Percentiles rank a stretch among this genome's conserved stretches.
Conservation (phyloP, 1,140 invertebrate genomes). For the Leptopilina boulardi region DNA sequence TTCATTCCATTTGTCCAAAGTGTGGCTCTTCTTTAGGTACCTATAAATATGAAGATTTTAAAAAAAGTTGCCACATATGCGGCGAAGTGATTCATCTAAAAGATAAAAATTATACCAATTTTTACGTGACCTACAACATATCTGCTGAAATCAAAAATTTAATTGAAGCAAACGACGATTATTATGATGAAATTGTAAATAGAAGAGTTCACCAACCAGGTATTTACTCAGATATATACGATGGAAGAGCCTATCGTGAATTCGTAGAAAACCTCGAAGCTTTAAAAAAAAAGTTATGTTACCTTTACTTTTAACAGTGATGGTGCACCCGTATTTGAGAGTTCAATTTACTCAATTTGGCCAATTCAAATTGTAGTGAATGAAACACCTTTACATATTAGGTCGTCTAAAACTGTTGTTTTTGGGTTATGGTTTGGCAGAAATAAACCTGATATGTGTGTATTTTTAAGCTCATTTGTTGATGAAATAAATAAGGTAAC, state of each 20-base stretch:
- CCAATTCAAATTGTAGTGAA: slow-evolving; percentile 25
- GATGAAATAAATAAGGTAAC: not conserved
- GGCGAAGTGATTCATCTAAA: slow-evolving; percentile 35
- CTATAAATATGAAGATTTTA: slow-evolving; percentile 18
- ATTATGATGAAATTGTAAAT: slow-evolving; percentile 32
- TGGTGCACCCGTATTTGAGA: slow-evolving; percentile 15
- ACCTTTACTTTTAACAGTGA: slow-evolving; percentile 33
- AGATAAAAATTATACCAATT: slow-evolving; percentile 41
- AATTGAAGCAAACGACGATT: slow-evolving; percentile 37
- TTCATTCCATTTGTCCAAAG: slow-evolving; percentile 45
- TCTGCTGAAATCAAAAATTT: slow-evolving; percentile 38
- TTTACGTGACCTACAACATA: slow-evolving; percentile 46
- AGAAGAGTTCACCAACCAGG: not conserved
- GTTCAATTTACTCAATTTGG: slow-evolving; percentile 22
- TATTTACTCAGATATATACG: not conserved
- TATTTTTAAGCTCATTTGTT: not conserved
- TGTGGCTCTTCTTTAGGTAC: slow-evolving; percentile 36
- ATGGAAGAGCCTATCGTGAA: slow-evolving; percentile 28
- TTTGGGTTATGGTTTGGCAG: slow-evolving; percentile 37
- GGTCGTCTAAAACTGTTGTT: slow-evolving; percentile 10
- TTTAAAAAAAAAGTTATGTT: slow-evolving; percentile 28
- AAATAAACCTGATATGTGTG: slow-evolving; percentile 5
- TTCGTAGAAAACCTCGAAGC: slow-evolving; percentile 8
- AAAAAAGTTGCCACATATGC: slow-evolving; percentile 38
- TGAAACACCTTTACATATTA: not conserved